These are phyloP conservation scores for Chitala chitala DNA, from an alignment of 2,113 vertebrate species.

Conservation along the genomic window DNA sequence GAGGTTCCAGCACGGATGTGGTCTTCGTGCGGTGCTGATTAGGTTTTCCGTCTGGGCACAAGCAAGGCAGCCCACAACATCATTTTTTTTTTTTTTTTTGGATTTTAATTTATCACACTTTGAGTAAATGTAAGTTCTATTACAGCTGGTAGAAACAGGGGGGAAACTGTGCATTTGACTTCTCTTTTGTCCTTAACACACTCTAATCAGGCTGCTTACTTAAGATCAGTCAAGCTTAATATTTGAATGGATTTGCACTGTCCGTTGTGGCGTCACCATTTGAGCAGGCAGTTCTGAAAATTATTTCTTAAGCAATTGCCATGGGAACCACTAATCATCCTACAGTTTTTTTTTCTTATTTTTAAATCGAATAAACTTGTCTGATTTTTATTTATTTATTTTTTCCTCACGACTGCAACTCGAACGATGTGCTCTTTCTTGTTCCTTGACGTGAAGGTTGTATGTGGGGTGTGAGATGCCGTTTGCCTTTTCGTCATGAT, in stretches of 20 bases:
- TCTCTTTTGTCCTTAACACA: no score
- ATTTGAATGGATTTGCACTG: no score
- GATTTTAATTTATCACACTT: not conserved
- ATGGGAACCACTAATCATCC: not conserved
- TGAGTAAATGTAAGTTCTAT: not conserved
- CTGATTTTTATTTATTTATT: conserved; percentile 51
- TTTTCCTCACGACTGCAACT: not conserved
- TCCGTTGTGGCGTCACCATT: no score
- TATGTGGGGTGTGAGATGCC: conserved; percentile 2
- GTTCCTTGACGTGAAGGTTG: conserved; percentile 14
- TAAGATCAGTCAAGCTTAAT: no score
- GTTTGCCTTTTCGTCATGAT: no score
- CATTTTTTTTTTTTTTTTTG: no score
- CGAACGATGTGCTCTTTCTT: conserved; percentile 20
- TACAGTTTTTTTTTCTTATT: not conserved
- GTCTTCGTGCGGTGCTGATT: no score
- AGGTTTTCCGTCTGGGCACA: no score
- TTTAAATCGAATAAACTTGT: conserved; percentile 53
- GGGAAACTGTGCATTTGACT: no score
- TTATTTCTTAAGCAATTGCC: conserved; percentile 1
- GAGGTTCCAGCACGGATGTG: no score
- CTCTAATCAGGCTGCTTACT: no score
- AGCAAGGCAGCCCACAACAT: no score
- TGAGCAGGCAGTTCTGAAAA: not conserved
- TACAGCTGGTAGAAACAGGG: not conserved